phyloP scores from a whole-genome alignment of 2,888 invertebrate species.

The Lissocephala sabroskyi region DNA sequence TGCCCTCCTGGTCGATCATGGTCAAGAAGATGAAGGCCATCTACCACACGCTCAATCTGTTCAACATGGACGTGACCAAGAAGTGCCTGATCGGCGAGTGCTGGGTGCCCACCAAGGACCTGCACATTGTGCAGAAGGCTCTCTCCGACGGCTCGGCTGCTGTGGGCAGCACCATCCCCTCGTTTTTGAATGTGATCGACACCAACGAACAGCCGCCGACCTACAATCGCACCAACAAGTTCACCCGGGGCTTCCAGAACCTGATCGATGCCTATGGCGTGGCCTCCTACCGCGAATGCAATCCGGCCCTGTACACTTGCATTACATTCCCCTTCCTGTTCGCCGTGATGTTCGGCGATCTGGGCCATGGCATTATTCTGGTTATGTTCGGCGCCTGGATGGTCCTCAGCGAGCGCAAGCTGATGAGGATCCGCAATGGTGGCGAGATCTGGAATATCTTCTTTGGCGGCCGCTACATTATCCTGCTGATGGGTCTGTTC shows the following conservation, averaged over 20 bases:
- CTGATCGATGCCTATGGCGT: constrained; percentile 96
- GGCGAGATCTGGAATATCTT: constrained; percentile 98
- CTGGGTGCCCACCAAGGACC: constrained; percentile 86
- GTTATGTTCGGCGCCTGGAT: constrained; percentile 87
- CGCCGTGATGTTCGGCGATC: constrained; percentile 96
- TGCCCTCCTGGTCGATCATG: constrained; percentile 89
- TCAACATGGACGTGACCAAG: constrained; percentile 93
- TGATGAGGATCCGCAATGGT: constrained; percentile 80
- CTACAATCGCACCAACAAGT: constrained; percentile 93
- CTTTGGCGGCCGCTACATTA: constrained; percentile 97
- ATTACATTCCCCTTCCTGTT: constrained; percentile 97
- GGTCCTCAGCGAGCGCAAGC: constrained; percentile 84
- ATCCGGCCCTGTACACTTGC: constrained; percentile 90
- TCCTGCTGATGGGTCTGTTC: constrained; percentile 96
- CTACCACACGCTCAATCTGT: constrained; percentile 93
- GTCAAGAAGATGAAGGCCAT: constrained; percentile 93
- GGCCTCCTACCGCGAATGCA: constrained; percentile 94
- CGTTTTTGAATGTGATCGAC: constrained; percentile 93
- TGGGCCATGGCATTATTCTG: constrained; percentile 92
- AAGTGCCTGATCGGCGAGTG: constrained; percentile 94
- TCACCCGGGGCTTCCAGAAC: constrained; percentile 93
- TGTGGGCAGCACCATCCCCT: constrained; percentile 91
- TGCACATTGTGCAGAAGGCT: constrained; percentile 84
- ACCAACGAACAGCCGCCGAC: constrained; percentile 90
- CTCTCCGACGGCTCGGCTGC: constrained; percentile 88